Evolutionary conservation across 2,888 invertebrate genomes (phyloP), one percentile per base, ranked within the genome.

Genomic region (Xestia rhomboidea): DNA sequence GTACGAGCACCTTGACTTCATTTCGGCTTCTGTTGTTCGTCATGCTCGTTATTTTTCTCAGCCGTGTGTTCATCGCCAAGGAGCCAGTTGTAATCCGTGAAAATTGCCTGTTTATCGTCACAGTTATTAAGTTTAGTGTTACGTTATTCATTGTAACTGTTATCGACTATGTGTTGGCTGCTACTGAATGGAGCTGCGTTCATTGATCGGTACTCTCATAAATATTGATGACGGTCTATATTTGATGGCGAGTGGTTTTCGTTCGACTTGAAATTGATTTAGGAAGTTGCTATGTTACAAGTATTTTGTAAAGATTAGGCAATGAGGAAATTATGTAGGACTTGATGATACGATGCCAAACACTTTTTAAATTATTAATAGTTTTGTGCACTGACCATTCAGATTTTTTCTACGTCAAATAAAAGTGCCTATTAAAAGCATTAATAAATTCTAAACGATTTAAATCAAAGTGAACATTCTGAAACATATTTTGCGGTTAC

Each of bases 71-170:
- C 30, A 62, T n/a, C 60, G 27, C 76, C 63, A 85, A 86, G 82
- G 84, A 84, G 78, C 81, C 68, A 82, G 88, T 91, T 89, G 89
- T 92, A 91, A 93, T 93, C 92, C 91, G 93, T 93, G 92, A 93
- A 92, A 93, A 93, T 92, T 92, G 89, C 91, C 93, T 89, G 84
- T 83, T 90, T 89, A 90, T 92, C 91, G 93, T 92, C 90, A 92
- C 91, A 82, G 87, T 89, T 88, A 90, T 90, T 89, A 91, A 90
- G 87, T 88, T 89, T 87, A 88, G 84, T 89, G 85, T 77, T 87
- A 83, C 82, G 83, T 88, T 87, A 87, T 87, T 84, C 83, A 77
- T 80, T 82, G 77, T 86, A 79, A 72, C 87, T 84, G 80, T 87
- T 89, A 88, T 88, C 88, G 84, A 62, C 69, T 75, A 71, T 38